Conservation (phyloP, 1,140 invertebrate species). For the Lepidurus packardi region DNA sequence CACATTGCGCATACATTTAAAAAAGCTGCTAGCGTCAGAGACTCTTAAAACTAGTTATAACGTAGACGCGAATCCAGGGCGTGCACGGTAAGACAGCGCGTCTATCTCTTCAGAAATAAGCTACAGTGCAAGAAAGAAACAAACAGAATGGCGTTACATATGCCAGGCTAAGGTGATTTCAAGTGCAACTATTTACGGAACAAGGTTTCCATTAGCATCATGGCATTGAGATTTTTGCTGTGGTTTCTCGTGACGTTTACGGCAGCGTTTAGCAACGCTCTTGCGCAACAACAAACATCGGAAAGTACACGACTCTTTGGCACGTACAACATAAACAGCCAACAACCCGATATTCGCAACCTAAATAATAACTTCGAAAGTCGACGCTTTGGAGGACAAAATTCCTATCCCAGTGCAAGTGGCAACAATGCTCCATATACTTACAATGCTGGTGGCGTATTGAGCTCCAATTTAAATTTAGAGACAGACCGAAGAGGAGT, state of each 20-base stretch:
- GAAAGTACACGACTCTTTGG: constrained; percentile 32
- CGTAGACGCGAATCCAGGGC: constrained; percentile 3
- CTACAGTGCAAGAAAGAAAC: neutral
- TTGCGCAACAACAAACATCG: constrained; percentile 22
- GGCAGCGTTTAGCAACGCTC: neutral
- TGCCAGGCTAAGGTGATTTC: neutral
- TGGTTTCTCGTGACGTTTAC: constrained; percentile 9
- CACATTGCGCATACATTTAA: neutral
- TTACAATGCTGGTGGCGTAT: constrained; percentile 4
- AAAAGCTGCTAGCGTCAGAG: neutral
- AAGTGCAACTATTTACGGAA: neutral
- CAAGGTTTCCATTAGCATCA: neutral
- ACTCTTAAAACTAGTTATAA: neutral
- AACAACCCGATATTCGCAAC: neutral
- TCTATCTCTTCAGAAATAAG: neutral
- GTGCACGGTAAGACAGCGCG: neutral
- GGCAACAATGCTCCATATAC: neutral
- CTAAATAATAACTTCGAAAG: constrained; percentile 21
- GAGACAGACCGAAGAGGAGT: neutral
- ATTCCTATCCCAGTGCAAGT: neutral
- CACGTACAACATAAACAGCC: constrained; percentile 31
- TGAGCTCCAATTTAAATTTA: constrained; percentile 3
- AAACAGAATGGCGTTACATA: neutral
- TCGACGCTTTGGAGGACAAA: constrained; percentile 7
- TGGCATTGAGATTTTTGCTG: neutral